Evolutionary conservation across 2,113 vertebrate genomes (phyloP).

Genomic region (Fulmarus glacialis): DNA sequence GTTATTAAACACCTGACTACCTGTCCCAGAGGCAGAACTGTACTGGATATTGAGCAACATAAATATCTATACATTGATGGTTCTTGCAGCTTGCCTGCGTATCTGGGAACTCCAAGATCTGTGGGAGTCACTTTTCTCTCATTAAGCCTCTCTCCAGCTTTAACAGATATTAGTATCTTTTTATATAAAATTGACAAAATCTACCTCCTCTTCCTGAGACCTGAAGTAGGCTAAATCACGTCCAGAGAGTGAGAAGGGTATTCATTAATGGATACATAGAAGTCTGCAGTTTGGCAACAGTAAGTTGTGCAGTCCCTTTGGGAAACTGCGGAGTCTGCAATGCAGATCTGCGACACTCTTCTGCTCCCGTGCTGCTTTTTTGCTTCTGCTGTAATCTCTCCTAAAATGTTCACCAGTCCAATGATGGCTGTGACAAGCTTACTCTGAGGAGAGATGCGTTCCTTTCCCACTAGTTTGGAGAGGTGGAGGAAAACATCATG

Average conservation of each 20-base stretch:
- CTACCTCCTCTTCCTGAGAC: not conserved
- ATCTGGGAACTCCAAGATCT: not conserved
- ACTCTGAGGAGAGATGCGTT: not conserved
- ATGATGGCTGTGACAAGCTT: not conserved
- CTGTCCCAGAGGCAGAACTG: slow-evolving; percentile 1
- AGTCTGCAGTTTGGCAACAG: not conserved
- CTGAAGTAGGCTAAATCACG: not conserved
- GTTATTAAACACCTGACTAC: not conserved
- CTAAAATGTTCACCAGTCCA: not conserved
- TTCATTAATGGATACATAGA: not conserved
- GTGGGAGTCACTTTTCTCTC: not conserved
- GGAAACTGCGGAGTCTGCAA: slow-evolving; percentile 25
- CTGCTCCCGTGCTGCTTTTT: not conserved
- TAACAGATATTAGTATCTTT: not conserved
- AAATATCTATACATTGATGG: not conserved
- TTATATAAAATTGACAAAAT: not conserved
- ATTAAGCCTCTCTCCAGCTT: not conserved
- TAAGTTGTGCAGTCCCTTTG: not conserved
- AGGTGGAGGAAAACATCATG: not conserved
- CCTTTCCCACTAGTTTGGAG: not conserved
- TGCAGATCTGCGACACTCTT: not conserved
- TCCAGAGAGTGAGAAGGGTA: not conserved
- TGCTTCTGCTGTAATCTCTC: not conserved
- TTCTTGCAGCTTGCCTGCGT: not conserved
- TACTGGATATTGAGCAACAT: slow-evolving; percentile 11